A percentile compares a stretch with the other conserved stretches of the same genome.
phyloP scores from a whole-genome alignment of 2,113 vertebrate species.

The Accipiter virgatus region DNA sequence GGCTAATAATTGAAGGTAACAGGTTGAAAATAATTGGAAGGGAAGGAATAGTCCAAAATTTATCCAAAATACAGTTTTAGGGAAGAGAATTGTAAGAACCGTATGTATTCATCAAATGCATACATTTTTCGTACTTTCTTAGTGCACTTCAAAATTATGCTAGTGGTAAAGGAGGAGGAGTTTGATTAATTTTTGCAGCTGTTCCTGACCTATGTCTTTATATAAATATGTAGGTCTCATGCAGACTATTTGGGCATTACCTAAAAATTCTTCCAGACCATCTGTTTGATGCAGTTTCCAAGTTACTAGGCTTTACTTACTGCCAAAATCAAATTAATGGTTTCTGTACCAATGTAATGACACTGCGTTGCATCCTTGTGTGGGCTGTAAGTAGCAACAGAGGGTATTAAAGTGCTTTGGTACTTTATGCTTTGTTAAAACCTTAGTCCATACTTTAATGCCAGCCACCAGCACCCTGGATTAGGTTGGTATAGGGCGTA shows the following conservation, averaged over 20 bases:
- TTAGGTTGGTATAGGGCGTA: not conserved
- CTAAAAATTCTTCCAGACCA: not conserved
- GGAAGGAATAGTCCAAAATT: not conserved
- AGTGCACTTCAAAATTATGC: not conserved
- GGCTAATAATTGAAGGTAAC: not conserved
- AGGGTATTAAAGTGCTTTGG: not conserved
- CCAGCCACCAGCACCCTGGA: not conserved
- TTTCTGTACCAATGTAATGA: not conserved
- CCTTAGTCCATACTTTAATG: not conserved
- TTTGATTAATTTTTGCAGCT: not conserved
- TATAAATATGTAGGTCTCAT: fast-evolving
- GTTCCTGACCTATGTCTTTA: not conserved
- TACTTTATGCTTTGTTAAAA: not conserved
- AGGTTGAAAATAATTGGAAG: not conserved
- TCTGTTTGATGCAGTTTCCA: not conserved
- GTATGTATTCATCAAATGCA: not conserved
- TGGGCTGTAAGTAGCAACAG: not conserved
- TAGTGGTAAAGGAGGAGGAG: not conserved
- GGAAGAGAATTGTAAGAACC: not conserved
- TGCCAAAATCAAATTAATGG: not conserved
- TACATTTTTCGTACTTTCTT: not conserved
- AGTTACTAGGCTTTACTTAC: not conserved
- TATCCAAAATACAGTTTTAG: not conserved
- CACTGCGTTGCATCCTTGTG: not conserved
- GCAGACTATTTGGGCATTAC: not conserved